Percentiles rank a stretch among this genome's conserved stretches.
phyloP scores from a whole-genome alignment of 2,113 vertebrate genomes.

The Orientallactaga bullata region DNA sequence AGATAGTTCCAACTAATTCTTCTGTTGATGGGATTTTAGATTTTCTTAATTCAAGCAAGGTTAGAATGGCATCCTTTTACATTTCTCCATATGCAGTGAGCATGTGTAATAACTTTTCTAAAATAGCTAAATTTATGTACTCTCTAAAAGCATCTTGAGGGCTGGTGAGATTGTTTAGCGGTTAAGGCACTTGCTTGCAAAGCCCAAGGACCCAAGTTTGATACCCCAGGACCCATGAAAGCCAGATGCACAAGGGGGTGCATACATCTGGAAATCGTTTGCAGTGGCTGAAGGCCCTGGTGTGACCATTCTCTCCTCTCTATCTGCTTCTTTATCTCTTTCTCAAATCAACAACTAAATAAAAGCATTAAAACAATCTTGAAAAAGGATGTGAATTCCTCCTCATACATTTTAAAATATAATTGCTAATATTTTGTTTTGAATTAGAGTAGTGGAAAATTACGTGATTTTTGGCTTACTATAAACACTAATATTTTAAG shows the following conservation, averaged over 20 bases:
- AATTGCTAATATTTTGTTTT: slow-evolving; percentile 7
- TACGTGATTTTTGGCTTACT: not conserved
- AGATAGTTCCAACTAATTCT: not conserved
- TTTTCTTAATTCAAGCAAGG: slow-evolving; percentile 18
- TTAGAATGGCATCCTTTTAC: slow-evolving; percentile 10
- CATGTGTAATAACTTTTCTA: not conserved
- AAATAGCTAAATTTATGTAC: not conserved
- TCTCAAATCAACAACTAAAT: no score
- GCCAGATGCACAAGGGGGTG: no score
- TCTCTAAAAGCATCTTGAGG: not conserved
- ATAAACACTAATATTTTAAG: slow-evolving; percentile 34
- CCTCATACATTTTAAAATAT: not conserved
- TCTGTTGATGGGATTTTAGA: not conserved
- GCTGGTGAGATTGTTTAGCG: no score
- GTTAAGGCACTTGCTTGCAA: no score
- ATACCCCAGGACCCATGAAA: no score
- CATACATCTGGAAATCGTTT: no score
- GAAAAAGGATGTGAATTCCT: not conserved
- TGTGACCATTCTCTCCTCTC: no score
- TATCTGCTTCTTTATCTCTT: no score
- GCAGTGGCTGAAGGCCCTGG: no score
- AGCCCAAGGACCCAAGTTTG: no score
- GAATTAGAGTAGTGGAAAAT: slow-evolving; percentile 3
- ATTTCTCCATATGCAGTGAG: not conserved
- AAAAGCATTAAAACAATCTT: no score